phyloP scores from a whole-genome alignment of 2,113 vertebrate species.

The Psilopsiagon aurifrons region DNA sequence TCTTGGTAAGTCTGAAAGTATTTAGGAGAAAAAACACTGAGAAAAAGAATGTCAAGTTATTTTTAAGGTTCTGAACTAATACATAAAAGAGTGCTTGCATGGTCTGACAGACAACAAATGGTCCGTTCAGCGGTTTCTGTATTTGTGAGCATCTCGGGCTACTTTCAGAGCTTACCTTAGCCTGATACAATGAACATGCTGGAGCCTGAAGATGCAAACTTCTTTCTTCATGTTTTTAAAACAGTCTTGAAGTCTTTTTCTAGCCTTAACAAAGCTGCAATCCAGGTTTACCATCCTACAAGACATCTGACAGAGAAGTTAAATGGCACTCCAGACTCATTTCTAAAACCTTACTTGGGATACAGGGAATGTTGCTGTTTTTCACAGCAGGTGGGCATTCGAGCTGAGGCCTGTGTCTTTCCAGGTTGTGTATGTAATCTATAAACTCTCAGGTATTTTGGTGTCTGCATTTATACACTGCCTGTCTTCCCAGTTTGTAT shows the following conservation, averaged over 20 bases:
- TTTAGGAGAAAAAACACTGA: background rate
- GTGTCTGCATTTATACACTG: background rate
- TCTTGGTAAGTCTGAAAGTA: background rate
- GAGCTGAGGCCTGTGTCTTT: background rate
- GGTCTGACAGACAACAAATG: background rate
- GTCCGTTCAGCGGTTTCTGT: background rate
- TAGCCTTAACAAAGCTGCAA: background rate
- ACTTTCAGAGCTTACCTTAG: background rate
- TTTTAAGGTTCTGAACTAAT: background rate
- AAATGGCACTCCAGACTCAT: background rate
- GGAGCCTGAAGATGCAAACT: background rate
- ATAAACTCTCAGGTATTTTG: background rate
- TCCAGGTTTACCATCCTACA: conserved; percentile 9
- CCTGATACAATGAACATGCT: background rate
- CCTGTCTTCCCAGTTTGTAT: background rate
- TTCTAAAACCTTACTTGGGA: background rate
- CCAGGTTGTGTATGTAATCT: too few species aligned
- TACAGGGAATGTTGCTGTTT: background rate
- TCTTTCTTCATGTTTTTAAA: background rate
- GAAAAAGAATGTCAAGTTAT: background rate
- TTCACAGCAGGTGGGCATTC: background rate
- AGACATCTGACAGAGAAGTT: conserved; percentile 13
- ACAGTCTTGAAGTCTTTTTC: background rate
- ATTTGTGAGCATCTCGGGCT: background rate
- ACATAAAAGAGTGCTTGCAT: background rate